Percentiles rank a stretch among this genome's conserved stretches.
These are phyloP conservation scores for Cottus gobio DNA, from an alignment of 2,113 vertebrate species.

Conservation along the genomic window DNA sequence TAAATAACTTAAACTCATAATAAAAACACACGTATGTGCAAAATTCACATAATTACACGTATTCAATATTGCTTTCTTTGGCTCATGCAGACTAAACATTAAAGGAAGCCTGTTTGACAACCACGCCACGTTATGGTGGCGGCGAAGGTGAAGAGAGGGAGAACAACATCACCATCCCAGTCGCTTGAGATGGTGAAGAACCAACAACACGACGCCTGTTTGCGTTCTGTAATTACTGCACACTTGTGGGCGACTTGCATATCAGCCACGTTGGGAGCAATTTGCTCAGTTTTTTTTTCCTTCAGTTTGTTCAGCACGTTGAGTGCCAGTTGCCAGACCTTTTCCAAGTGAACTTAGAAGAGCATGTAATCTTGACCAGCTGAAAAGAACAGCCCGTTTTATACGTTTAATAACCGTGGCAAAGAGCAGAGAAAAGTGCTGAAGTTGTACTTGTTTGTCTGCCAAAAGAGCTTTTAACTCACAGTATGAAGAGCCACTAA, in stretches of 20 bases:
- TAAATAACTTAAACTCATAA: slow-evolving; percentile 57
- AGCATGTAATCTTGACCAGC: background rate
- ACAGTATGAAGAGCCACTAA: background rate
- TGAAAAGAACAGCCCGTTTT: background rate
- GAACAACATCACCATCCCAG: background rate
- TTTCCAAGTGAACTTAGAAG: background rate
- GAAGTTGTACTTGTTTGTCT: slow-evolving; percentile 7
- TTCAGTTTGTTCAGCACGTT: background rate
- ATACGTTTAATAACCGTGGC: background rate
- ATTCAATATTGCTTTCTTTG: slow-evolving; percentile 18
- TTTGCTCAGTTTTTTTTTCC: background rate
- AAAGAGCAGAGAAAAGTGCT: background rate
- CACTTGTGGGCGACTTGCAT: background rate
- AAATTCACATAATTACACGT: slow-evolving; percentile 38
- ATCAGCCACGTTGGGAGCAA: background rate
- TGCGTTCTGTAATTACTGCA: background rate
- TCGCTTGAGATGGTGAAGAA: background rate
- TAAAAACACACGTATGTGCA: slow-evolving; percentile 44
- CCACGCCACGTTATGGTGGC: background rate
- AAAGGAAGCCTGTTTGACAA: slow-evolving; percentile 1
- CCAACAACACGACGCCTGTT: background rate
- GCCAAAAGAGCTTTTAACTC: slow-evolving; percentile 11
- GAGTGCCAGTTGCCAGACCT: background rate
- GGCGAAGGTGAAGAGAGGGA: background rate
- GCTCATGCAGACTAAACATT: background rate